Evolutionary conservation across 2,888 invertebrate genomes (phyloP).

Genomic region (Cerastis rubricosa): DNA sequence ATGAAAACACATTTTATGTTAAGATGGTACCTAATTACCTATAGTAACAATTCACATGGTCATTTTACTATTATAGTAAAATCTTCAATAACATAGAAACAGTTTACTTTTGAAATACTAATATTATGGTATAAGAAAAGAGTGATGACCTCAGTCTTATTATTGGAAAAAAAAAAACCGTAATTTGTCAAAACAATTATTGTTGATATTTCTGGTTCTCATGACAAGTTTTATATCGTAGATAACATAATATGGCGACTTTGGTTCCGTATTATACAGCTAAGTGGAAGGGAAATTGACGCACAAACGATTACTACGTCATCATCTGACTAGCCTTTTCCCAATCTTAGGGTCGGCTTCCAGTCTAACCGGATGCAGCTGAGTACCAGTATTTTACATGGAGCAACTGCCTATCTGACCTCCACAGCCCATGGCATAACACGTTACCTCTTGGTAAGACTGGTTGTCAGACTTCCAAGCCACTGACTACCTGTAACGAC

Average conservation of each 20-base stretch:
- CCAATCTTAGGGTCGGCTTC: too few relatives aligned
- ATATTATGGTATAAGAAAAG: slow-evolving; percentile 22
- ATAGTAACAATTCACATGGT: slow-evolving; percentile 2
- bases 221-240: not conserved
- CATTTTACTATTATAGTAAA: slow-evolving; percentile 23
- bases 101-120: not conserved
- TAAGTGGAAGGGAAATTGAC: not conserved
- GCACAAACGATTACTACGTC: too few relatives aligned
- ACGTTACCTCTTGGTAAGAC: too few relatives aligned
- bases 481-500: too few relatives aligned
- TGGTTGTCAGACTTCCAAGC: too few relatives aligned
- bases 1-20: slow-evolving; percentile 18
- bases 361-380: too few relatives aligned
- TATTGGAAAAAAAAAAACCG: slow-evolving; percentile 10
- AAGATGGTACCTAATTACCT: not conserved
- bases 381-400: too few relatives aligned
- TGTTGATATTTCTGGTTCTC: slow-evolving; percentile 11
- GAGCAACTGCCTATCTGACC: too few relatives aligned
- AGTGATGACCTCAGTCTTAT: slow-evolving; percentile 5
- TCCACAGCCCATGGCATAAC: too few relatives aligned
- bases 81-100: slow-evolving; percentile 17
- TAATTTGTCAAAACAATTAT: slow-evolving; percentile 10
- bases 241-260: not conserved
- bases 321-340: too few relatives aligned
- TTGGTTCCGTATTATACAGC: not conserved